Evolutionary conservation across 2,797 vertebrate genomes (phyloP).

Genomic region (Gorsachius magnificus): DNA sequence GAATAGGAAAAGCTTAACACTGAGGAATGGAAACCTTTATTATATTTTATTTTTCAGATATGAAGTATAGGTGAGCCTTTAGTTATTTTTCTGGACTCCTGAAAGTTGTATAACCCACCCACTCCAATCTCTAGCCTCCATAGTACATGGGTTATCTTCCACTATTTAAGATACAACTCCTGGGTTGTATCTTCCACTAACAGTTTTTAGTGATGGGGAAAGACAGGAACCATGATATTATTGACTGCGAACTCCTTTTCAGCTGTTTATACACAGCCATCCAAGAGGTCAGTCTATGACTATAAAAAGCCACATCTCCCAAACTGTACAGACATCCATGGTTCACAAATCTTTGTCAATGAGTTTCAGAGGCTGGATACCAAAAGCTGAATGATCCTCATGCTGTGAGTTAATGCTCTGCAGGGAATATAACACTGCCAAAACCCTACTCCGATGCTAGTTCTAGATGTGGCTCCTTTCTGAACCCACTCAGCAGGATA

Average conservation of each 20-base stretch:
- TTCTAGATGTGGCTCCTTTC: not conserved
- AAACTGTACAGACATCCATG: not conserved
- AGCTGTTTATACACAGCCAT: not conserved
- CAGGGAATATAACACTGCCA: not conserved
- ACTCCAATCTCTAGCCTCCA: not conserved
- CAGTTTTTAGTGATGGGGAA: not conserved
- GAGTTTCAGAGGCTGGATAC: not conserved
- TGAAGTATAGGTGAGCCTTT: not conserved
- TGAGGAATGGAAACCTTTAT: not conserved
- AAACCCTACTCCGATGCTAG: not conserved
- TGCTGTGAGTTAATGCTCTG: not conserved
- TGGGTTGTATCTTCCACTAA: not conserved
- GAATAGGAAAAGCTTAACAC: not conserved
- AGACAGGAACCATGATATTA: not conserved
- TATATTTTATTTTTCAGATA: not conserved
- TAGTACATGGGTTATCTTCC: not conserved
- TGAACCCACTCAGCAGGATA: not conserved
- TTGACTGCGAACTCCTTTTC: not conserved
- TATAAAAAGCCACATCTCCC: not conserved
- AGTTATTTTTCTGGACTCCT: not conserved
- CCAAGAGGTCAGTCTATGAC: not conserved
- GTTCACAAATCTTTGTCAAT: not conserved
- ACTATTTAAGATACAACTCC: not conserved
- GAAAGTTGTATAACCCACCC: not conserved
- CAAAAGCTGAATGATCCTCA: not conserved